Evolutionary conservation across 2,797 vertebrate species (phyloP).

Genomic region (Enteromius treurensis): DNA sequence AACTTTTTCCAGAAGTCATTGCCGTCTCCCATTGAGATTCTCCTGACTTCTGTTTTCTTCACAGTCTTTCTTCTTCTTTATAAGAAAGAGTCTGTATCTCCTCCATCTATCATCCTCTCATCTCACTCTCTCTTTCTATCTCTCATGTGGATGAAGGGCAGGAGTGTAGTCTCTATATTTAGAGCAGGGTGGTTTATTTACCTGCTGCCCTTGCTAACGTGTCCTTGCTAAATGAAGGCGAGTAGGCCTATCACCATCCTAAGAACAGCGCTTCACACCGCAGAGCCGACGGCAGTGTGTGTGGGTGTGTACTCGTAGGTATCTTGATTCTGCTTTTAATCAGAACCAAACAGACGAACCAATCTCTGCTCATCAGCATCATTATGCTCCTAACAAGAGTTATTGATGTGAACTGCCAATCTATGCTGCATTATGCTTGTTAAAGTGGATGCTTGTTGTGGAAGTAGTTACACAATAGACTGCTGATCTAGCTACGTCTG

Average conservation of each 20-base stretch:
- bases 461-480: conserved; percentile 28
- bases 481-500: conserved; percentile 30
- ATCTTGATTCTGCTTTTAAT: conserved; percentile 39
- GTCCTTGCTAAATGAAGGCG: conserved; percentile 79
- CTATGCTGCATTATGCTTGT: conserved; percentile 37
- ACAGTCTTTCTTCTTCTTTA: conserved; percentile 21
- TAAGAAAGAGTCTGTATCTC: conserved; percentile 11
- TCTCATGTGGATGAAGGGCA: conserved; percentile 49
- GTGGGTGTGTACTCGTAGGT: conserved; percentile 44
- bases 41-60: background rate
- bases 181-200: conserved; percentile 74
- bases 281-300: conserved; percentile 65
- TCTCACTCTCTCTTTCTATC: conserved; percentile 23
- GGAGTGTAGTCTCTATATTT: conserved; percentile 68
- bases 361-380: conserved; percentile 33
- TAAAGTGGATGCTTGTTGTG: conserved; percentile 39
- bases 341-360: conserved; percentile 35
- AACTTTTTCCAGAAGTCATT: background rate
- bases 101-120: conserved; percentile 25
- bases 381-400: conserved; percentile 36
- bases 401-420: conserved; percentile 44
- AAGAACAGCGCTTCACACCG: conserved; percentile 67
- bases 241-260: conserved; percentile 69
- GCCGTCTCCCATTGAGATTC: background rate
- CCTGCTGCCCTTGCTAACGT: conserved; percentile 75